These are phyloP conservation scores for Phymatocera aterrima DNA, from an alignment of 2,888 invertebrate genomes.

Conservation along the genomic window DNA sequence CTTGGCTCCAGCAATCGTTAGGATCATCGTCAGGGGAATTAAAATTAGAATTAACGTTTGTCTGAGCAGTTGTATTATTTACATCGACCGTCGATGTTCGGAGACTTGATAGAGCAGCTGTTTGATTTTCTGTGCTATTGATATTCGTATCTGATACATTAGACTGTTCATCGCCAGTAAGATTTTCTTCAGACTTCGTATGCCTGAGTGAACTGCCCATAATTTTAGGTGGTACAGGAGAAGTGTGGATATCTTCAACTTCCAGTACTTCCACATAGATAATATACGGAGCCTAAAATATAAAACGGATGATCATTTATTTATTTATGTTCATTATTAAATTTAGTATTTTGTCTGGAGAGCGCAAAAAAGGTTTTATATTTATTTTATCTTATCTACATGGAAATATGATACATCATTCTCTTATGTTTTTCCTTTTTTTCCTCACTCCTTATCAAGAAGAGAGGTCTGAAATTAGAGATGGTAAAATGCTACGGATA, in stretches of 20 bases:
- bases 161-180: slow-evolving; percentile 77
- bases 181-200: slow-evolving; percentile 95
- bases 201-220: slow-evolving; percentile 89
- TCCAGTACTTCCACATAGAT: slow-evolving; percentile 98
- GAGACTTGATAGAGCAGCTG: slow-evolving; percentile 54
- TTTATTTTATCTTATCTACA: slow-evolving; percentile 6
- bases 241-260: slow-evolving; percentile 88
- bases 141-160: slow-evolving; percentile 64
- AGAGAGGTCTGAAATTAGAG: neutral
- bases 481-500: slow-evolving; percentile 2
- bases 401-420: neutral
- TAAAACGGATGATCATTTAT: neutral
- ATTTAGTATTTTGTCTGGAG: neutral
- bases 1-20: slow-evolving; percentile 94
- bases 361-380: neutral
- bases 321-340: too few species aligned
- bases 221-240: slow-evolving; percentile 93
- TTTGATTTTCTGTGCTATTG: slow-evolving; percentile 63
- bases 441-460: neutral
- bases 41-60: slow-evolving; percentile 68
- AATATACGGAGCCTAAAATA: slow-evolving; percentile 92
- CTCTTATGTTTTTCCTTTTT: neutral
- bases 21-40: slow-evolving; percentile 77
- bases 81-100: slow-evolving; percentile 72
- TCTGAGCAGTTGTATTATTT: slow-evolving; percentile 62